Conservation (phyloP, 2,888 invertebrate genomes). For the Pachliopta kotzebuea region DNA sequence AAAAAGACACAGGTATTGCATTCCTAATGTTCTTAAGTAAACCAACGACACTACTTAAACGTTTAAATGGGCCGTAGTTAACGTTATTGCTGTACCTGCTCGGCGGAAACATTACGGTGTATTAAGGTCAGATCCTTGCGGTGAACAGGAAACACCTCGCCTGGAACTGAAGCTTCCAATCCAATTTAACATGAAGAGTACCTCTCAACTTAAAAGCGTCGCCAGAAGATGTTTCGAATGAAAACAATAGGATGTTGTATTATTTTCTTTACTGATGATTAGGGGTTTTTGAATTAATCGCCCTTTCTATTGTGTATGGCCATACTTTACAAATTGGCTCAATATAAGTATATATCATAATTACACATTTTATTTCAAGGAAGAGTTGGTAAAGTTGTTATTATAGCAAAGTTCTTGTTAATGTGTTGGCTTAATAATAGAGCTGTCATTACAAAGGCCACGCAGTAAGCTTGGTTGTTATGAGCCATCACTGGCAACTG, state of each 20-base stretch:
- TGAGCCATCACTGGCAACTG: conserved; percentile 11
- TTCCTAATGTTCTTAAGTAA: conserved; percentile 21
- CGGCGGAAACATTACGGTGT: conserved; percentile 31
- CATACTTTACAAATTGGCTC: no score
- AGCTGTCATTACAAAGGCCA: neutral
- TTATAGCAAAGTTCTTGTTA: neutral
- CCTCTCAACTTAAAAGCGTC: conserved; percentile 35
- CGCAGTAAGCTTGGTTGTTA: neutral
- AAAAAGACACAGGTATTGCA: conserved; percentile 13
- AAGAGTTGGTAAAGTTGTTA: no score
- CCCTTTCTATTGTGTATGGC: no score
- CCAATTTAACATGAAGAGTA: conserved; percentile 37
- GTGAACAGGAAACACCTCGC: conserved; percentile 33
- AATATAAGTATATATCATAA: no score
- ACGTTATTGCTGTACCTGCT: conserved; percentile 33
- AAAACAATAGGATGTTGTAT: neutral
- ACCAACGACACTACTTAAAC: conserved; percentile 28
- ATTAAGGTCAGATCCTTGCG: conserved; percentile 36
- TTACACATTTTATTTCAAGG: no score
- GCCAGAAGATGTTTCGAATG: conserved; percentile 12
- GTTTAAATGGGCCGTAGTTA: conserved; percentile 33
- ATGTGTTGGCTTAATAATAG: neutral
- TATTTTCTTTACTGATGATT: no score
- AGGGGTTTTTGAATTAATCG: no score
- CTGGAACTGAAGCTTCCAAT: conserved; percentile 40